These are phyloP conservation scores for Telmatherina bonti DNA, from an alignment of 2,797 vertebrate species.

Conservation along the genomic window DNA sequence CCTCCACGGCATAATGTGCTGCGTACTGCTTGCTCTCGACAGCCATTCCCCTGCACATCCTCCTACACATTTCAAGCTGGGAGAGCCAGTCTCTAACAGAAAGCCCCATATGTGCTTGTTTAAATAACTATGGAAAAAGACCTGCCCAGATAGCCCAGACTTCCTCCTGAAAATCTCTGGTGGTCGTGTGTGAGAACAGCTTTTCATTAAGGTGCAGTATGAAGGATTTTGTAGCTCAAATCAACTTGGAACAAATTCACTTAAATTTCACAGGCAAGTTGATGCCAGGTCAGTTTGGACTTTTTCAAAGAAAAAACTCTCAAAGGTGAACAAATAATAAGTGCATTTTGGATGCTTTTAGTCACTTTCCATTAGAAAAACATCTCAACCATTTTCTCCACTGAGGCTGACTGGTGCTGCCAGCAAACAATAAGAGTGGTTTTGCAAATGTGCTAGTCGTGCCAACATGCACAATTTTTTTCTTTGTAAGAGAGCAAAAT, in stretches of 20 bases:
- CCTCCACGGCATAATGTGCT: background rate
- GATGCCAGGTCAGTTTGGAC: background rate
- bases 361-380: too few species aligned
- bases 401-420: background rate
- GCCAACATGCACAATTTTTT: too few species aligned
- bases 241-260: background rate
- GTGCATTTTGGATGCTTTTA: too few species aligned
- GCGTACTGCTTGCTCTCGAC: background rate
- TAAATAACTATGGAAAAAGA: background rate
- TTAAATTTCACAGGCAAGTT: background rate
- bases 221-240: too few species aligned
- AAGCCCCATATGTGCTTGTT: background rate
- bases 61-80: background rate
- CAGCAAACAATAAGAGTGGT: too few species aligned
- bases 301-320: background rate
- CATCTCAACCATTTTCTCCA: too few species aligned
- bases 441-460: too few species aligned
- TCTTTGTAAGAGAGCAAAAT: background rate
- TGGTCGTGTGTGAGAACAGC: background rate
- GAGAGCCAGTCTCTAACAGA: background rate
- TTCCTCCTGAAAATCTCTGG: background rate
- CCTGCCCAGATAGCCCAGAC: background rate
- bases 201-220: background rate
- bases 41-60: background rate
- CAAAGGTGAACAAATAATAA: too few species aligned